Evolutionary conservation across 2,113 vertebrate species (phyloP).

Genomic region (Solenodon paradoxus): DNA sequence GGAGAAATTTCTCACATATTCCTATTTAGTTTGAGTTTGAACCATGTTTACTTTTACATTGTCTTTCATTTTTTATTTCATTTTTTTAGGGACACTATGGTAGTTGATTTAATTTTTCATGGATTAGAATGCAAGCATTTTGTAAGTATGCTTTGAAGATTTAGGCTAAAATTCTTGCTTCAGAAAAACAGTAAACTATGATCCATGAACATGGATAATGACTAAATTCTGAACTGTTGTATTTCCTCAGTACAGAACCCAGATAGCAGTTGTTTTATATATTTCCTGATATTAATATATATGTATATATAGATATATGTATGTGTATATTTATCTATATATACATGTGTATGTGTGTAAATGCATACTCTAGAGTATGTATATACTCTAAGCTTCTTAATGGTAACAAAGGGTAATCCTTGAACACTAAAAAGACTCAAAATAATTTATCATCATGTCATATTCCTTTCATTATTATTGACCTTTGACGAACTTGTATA

Average conservation of each 20-base stretch:
- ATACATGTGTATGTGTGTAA: too few relatives aligned
- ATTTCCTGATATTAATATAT: neutral
- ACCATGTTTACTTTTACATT: neutral
- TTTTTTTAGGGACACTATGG: neutral
- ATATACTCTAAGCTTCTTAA: neutral
- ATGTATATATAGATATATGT: too few relatives aligned
- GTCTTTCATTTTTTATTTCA: neutral
- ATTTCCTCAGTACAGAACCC: neutral
- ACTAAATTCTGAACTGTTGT: neutral
- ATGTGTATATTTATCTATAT: too few relatives aligned
- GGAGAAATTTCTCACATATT: constrained; percentile 36
- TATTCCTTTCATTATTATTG: constrained; percentile 88
- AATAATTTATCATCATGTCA: neutral
- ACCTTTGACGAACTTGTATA: constrained; percentile 86
- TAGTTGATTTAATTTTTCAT: neutral
- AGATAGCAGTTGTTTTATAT: neutral
- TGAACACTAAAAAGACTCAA: neutral
- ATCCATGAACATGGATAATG: neutral
- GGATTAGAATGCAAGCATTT: neutral
- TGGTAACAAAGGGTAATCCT: neutral
- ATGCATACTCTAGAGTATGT: too few relatives aligned
- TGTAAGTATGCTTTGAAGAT: neutral
- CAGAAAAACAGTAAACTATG: neutral
- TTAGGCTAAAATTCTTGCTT: neutral
- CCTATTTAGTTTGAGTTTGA: constrained; percentile 53